Base-by-base conservation (phyloP, 2,113 vertebrate genomes). In the Fulmarus glacialis region DNA sequence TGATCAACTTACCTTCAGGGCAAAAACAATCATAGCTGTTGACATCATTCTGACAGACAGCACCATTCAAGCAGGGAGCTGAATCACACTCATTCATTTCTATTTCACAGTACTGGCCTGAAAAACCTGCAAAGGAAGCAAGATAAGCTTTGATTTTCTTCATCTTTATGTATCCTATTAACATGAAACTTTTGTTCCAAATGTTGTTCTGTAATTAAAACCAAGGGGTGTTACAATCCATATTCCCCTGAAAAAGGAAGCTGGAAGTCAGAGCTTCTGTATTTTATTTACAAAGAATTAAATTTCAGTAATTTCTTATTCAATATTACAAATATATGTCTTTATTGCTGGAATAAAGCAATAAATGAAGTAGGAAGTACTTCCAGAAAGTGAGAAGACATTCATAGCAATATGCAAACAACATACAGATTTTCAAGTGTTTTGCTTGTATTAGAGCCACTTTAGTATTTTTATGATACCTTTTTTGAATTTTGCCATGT, bases 21-120 rank as follows among this genome's bases (percentile, higher is more conserved):
- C 97, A 98, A 94, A 98, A 98, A 90, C 98, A 98, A 78, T 97
- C 94, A 98, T 99, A 99, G 66, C 81, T 93, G 88, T 98, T 98
- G 95, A 97, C 73, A 96, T 89, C 86, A 91, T 98, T 97, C 84
- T 98, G 97, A 97, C 97, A 99, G 93, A 98, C 89, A 84, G 98
- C 97, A 78, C 95, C 90, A 71, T 98, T 98, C 89, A 98, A 98
- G 94, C 98, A 99, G n/a, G 98, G 98, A 84, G 96, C 53, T 34
- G 96, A 98, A 91, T 97, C 96, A 32, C 97, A 99, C 38, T 97
- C 90, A 72, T 98, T 97, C 93, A 97, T 95, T 98, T 98, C 97
- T 96, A 96, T 96, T 96, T 98, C 97, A 97, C 97, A 98, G 77
- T 98, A 97, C 34, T 81, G 92, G 43, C 97, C 97, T 89, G 94